These are phyloP conservation scores for Mus spretus DNA, from an alignment of 2,797 vertebrate genomes.

Conservation along the genomic window DNA sequence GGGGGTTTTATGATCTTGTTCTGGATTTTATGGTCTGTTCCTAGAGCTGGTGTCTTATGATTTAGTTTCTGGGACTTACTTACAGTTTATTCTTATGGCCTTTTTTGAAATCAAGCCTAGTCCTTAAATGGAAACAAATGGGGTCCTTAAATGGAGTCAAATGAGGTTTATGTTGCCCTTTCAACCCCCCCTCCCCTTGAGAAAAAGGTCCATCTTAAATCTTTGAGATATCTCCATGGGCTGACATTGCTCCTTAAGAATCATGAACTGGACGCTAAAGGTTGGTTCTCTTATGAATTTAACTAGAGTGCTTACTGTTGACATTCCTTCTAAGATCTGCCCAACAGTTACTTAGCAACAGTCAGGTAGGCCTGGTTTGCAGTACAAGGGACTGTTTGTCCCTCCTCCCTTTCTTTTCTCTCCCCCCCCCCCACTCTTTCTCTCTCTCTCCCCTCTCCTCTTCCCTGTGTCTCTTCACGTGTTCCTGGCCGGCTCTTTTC, in stretches of 20 bases:
- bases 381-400: not conserved
- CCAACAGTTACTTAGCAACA: not conserved
- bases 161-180: not conserved
- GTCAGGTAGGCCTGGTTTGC: not conserved
- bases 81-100: not conserved
- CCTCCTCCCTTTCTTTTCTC: too few relatives aligned
- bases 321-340: not conserved
- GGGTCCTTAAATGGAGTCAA: too few relatives aligned
- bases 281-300: not conserved
- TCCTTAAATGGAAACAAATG: not conserved
- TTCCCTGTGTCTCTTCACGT: not conserved
- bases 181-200: not conserved
- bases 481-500: not conserved
- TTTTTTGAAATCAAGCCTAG: not conserved
- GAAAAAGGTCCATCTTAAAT: not conserved
- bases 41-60: not conserved
- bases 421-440: accelerated
- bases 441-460: not conserved
- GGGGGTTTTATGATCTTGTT: not conserved
- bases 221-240: not conserved
- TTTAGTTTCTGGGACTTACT: not conserved
- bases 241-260: not conserved
- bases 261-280: not conserved
- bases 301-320: not conserved
- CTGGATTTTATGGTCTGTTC: not conserved